Evolutionary conservation across 2,797 vertebrate genomes (phyloP).

Genomic region (Pangasius macronema): DNA sequence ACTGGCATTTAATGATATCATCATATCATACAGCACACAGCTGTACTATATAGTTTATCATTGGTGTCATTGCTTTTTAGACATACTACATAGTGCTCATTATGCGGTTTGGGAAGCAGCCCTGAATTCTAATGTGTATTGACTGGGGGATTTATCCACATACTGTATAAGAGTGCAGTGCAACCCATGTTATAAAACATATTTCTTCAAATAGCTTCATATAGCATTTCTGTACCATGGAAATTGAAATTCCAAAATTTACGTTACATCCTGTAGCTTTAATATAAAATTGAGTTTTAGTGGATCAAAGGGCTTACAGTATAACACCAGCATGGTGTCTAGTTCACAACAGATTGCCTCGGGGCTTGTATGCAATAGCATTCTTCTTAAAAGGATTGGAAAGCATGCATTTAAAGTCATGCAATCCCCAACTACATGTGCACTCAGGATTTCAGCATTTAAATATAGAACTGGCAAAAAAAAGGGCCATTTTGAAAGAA

Average conservation of each 20-base stretch:
- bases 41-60: neutral
- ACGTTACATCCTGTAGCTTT: neutral
- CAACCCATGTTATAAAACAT: neutral
- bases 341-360: slow-evolving; percentile 58
- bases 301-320: neutral
- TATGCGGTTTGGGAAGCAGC: neutral
- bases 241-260: neutral
- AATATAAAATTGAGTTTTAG: slow-evolving; percentile 22
- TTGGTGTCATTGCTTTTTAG: neutral
- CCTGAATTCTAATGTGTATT: neutral
- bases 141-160: neutral
- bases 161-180: neutral
- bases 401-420: slow-evolving; percentile 21
- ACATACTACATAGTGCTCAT: neutral
- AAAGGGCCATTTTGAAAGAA: neutral
- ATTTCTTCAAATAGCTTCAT: neutral
- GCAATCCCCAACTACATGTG: slow-evolving; percentile 30
- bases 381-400: slow-evolving; percentile 49
- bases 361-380: slow-evolving; percentile 54
- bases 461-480: neutral
- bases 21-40: neutral
- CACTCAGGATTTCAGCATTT: slow-evolving; percentile 10
- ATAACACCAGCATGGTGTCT: slow-evolving; percentile 27
- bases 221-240: slow-evolving; percentile 1
- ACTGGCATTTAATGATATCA: neutral